Percentiles rank a stretch among this genome's conserved stretches.
Evolutionary conservation across 1,140 invertebrate species (phyloP).

Genomic region (Sarcophaga bullata): DNA sequence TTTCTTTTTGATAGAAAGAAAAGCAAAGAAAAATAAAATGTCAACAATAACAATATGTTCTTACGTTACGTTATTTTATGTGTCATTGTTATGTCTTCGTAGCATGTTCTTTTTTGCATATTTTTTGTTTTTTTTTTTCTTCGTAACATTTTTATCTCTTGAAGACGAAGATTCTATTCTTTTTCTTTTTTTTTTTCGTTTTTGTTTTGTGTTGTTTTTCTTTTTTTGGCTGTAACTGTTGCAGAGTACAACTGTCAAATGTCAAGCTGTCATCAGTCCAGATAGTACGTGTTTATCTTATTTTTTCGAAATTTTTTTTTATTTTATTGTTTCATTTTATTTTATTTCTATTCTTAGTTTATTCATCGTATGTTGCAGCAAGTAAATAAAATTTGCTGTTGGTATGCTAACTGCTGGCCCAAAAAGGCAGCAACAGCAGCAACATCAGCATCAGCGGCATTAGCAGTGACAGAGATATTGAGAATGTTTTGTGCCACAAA

Average conservation of each 20-base stretch:
- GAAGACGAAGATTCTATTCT: neutral
- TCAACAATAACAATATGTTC: slow-evolving; percentile 19
- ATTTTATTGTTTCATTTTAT: neutral
- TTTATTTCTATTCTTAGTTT: too few relatives aligned
- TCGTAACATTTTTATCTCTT: slow-evolving; percentile 18
- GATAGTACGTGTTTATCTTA: slow-evolving; percentile 26
- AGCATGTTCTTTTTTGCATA: too few relatives aligned
- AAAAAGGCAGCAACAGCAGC: too few relatives aligned
- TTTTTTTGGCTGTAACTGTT: slow-evolving; percentile 4
- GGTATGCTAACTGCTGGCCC: too few relatives aligned
- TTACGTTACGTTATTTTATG: slow-evolving; percentile 9
- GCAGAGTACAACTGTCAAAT: slow-evolving; percentile 18
- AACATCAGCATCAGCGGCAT: too few relatives aligned
- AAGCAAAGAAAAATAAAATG: neutral
- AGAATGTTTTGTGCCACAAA: too few relatives aligned
- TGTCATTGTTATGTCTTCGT: slow-evolving; percentile 6
- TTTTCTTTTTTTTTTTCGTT: neutral
- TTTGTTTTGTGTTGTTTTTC: neutral
- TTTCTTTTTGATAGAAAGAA: neutral
- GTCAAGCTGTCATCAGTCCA: slow-evolving; percentile 23
- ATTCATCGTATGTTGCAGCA: too few relatives aligned
- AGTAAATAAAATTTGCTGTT: too few relatives aligned
- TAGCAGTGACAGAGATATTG: too few relatives aligned
- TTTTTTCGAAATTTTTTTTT: slow-evolving; percentile 6
- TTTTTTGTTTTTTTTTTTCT: neutral